Base-by-base conservation (phyloP, 2,888 invertebrate genomes). In the Ophion costatus region DNA sequence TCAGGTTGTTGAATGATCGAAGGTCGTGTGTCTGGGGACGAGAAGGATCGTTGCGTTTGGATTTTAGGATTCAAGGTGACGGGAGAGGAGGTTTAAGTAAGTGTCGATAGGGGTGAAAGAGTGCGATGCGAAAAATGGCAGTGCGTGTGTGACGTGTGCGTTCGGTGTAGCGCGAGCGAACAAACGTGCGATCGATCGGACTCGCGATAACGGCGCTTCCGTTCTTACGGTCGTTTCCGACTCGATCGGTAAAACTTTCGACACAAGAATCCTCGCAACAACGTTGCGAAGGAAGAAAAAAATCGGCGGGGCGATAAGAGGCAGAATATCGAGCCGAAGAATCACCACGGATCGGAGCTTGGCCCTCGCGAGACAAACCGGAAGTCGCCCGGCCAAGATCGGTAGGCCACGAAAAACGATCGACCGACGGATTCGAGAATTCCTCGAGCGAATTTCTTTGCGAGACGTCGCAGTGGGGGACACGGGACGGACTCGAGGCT, bases 21-120 rank as follows among this genome's bases (percentile, higher is more conserved):
- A 92, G 93, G 92, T 93, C 92, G 92, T 89, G 92, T 91, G 92
- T 92, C 92, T 92, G 93, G 92, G 89, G 91, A 91, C 86, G 92
- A 92, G 91, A 93, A 92, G 92, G 91, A 92, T 89, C 92, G 89
- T 90, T 92, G 91, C 90, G 92, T 90, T 88, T 92, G 92, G 92
- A 92, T 89, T 83, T 88, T 90, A 86, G 90, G 91, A 82, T 71
- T 61, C 85, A 45, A 45, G 45, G 45, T 14, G 14, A 0, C 45
- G 14, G 87, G 78, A 83, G 90, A 88, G 70, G 70, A 84, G 9
- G 38, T 38, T 38, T 6, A 80, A 71, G n/a, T 66, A 17, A 85
- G 83, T 82, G 80, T 77, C 81, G 86, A 74, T 38, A 71, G 69
- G 57, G 63, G 73, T 24, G 67, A 75, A 71, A 67, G 24, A 11